Evolutionary conservation across 2,113 vertebrate species (phyloP), one percentile per base, ranked within the genome.

Genomic region (Cyprinodon brontotheroides): DNA sequence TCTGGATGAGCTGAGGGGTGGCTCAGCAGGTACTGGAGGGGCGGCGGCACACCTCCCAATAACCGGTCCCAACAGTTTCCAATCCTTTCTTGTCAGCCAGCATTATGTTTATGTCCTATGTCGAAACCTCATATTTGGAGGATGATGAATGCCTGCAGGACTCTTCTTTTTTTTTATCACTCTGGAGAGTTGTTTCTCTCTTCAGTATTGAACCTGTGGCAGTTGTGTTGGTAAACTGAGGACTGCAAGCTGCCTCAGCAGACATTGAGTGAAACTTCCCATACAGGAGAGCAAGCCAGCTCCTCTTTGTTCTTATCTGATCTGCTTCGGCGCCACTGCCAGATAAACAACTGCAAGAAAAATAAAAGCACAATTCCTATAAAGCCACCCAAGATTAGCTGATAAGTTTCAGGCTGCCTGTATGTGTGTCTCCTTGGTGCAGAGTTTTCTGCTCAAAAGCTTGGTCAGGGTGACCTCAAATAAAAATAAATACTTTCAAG

Each of bases 31-130:
- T 86, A 80, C 78, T 80, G 79, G 76, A 74, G 45, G 78, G 78
- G 80, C 78, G 75, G 64, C 70, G 61, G 79, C 65, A 66, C 37
- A 59, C 62, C 75, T 81, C 83, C 78, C 78, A 20, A 20, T 8
- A 15, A 57, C 17, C 50, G 14, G 50, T 72, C 84, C 81, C 80
- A 69, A 85, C 84, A 77, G 75, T 77, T 85, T 88, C 80, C 85
- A 89, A 84, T 91, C 83, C 87, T 86, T 84, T 87, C 78, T 76
- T 85, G 89, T 90, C 89, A 87, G 39, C 82, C 66, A 75, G 71
- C 70, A 84, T 88, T 84, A 86, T 47, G 77, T 68, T 79, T 79
- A 68, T 80, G 77, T 80, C 59, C 11, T 47, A 79, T 66, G 87
- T 78, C 71, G 77, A 11, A 67, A 72, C 65, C 79, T 86, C 78